Percentiles rank a stretch among this genome's conserved stretches.
phyloP scores from a whole-genome alignment of 2,113 vertebrate genomes.

The Genyomyrus donnyi region DNA sequence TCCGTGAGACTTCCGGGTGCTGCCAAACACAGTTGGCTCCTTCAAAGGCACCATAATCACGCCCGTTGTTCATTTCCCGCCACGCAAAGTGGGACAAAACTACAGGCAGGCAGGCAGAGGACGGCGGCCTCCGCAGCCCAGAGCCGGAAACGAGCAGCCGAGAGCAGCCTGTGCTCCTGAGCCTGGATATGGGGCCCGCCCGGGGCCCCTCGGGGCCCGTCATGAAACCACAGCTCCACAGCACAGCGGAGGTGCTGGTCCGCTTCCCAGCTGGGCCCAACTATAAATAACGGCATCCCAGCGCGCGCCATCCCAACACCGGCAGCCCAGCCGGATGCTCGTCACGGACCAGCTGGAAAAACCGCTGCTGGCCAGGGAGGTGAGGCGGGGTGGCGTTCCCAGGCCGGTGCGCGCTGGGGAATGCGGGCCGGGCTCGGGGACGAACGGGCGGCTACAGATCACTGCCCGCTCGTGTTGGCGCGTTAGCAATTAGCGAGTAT shows the following conservation, averaged over 20 bases:
- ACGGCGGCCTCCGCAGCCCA: background rate
- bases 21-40: background rate
- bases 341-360: background rate
- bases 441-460: background rate
- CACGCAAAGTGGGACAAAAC: slow-evolving; percentile 2
- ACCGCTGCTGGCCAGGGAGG: background rate
- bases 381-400: background rate
- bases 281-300: background rate
- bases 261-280: background rate
- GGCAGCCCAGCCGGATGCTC: background rate
- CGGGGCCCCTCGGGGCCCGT: background rate
- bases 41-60: background rate
- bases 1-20: background rate
- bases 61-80: background rate
- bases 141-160: background rate
- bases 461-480: background rate
- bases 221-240: background rate
- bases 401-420: background rate
- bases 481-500: background rate
- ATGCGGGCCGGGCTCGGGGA: background rate
- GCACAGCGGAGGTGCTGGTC: background rate
- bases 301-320: background rate
- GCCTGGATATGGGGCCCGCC: background rate
- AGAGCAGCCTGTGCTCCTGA: background rate
- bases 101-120: background rate